Conservation (phyloP, 2,888 invertebrate genomes). For the Chironomus tentans region DNA sequence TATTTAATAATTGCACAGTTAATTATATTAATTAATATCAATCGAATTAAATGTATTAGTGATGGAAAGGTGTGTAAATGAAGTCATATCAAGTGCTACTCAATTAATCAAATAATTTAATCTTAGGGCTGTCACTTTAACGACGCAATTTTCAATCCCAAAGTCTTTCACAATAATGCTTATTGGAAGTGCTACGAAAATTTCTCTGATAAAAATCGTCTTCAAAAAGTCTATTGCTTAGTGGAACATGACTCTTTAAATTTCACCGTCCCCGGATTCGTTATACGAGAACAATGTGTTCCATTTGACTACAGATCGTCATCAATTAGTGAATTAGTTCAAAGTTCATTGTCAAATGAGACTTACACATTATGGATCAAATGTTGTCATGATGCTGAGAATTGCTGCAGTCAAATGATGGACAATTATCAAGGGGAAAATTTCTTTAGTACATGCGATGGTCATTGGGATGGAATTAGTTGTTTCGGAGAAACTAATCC, state of each 20-base stretch:
- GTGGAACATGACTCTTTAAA: neutral
- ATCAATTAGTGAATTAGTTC: slow-evolving; percentile 13
- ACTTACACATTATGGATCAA: neutral
- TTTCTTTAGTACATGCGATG: slow-evolving; percentile 1
- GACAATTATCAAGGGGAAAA: neutral
- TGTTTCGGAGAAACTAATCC: neutral
- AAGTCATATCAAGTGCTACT: too few relatives aligned
- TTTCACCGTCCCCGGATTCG: slow-evolving; percentile 2
- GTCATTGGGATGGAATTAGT: slow-evolving; percentile 1
- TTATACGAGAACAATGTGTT: neutral
- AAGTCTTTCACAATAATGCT: neutral
- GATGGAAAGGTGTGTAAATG: neutral
- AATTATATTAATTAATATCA: too few relatives aligned
- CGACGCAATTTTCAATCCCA: neutral
- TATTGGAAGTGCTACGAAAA: slow-evolving; percentile 19
- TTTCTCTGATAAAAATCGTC: neutral
- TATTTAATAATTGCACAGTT: too few relatives aligned
- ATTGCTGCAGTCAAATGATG: neutral
- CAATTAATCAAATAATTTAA: too few relatives aligned
- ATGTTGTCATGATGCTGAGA: neutral
- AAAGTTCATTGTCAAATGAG: slow-evolving; percentile 8
- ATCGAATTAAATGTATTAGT: too few relatives aligned
- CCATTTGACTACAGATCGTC: slow-evolving; percentile 7
- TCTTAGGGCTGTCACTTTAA: neutral
- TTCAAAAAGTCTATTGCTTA: neutral